A percentile compares a stretch with the other conserved stretches of the same genome.
Conservation (phyloP, 1,140 invertebrate genomes). For the Drosophila truncata region DNA sequence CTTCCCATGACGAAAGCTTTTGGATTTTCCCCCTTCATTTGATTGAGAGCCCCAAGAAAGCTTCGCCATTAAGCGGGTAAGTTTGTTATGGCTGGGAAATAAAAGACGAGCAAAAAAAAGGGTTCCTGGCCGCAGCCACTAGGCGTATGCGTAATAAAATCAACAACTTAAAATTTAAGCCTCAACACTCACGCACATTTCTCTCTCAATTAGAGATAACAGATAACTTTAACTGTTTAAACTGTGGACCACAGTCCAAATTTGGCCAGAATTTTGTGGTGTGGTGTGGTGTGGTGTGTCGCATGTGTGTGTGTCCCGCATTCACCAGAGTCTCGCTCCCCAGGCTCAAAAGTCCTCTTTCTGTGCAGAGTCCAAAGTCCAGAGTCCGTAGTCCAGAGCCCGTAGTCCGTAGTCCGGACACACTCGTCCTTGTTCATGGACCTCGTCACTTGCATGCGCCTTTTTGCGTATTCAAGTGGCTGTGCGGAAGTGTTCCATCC, state of each 20-base stretch:
- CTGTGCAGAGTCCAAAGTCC: constrained; percentile 6
- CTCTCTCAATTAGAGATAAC: constrained; percentile 55
- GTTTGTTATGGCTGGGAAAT: constrained; percentile 18
- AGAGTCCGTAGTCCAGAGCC: neutral
- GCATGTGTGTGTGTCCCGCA: constrained; percentile 6
- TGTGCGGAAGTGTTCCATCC: constrained; percentile 68
- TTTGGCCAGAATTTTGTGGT: constrained; percentile 15
- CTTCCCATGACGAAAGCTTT: constrained; percentile 32
- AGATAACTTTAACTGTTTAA: constrained; percentile 42
- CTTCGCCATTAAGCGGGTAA: constrained; percentile 41
- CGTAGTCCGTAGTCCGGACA: constrained; percentile 7
- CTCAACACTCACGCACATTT: constrained; percentile 25
- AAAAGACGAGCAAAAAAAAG: constrained; percentile 5
- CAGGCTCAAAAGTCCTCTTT: constrained; percentile 18
- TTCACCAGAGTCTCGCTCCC: constrained; percentile 10
- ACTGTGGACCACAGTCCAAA: constrained; percentile 17
- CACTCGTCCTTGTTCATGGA: constrained; percentile 43
- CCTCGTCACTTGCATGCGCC: constrained; percentile 74
- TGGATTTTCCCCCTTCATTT: constrained; percentile 43
- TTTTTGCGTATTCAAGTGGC: constrained; percentile 77
- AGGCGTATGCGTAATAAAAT: constrained; percentile 63
- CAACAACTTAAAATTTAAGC: constrained; percentile 36
- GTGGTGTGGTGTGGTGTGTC: neutral
- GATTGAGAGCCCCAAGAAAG: constrained; percentile 52
- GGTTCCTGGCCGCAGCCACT: constrained; percentile 24